These are phyloP conservation scores for Drosophila lacteicornis DNA, from an alignment of 1,140 invertebrate species.

Conservation along the genomic window DNA sequence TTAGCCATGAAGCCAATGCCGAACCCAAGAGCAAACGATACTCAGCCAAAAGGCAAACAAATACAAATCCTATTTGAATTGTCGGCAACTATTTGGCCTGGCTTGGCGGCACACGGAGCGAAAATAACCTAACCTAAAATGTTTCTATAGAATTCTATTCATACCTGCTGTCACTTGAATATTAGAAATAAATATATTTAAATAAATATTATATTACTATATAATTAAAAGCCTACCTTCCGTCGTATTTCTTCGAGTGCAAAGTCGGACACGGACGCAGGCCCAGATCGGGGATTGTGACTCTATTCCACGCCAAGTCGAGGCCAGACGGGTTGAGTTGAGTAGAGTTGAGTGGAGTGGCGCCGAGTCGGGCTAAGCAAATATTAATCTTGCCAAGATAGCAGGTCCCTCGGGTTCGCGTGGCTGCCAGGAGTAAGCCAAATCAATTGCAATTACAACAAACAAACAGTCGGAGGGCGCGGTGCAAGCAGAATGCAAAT, in stretches of 20 bases:
- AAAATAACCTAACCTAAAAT: not conserved
- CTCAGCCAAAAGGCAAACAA: conserved; percentile 56
- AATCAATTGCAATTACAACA: conserved; percentile 62
- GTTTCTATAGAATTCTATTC: no score
- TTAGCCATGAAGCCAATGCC: not conserved
- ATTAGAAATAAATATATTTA: no score
- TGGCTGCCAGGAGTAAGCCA: conserved; percentile 31
- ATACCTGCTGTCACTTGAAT: no score
- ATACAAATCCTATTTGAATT: conserved; percentile 57
- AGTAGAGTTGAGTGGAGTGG: not conserved
- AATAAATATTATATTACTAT: no score
- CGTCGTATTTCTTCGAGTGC: not conserved
- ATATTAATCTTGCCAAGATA: conserved; percentile 49
- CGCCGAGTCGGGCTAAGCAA: conserved; percentile 18
- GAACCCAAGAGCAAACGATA: conserved; percentile 7
- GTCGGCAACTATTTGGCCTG: conserved; percentile 24
- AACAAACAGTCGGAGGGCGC: conserved; percentile 26
- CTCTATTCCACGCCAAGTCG: not conserved
- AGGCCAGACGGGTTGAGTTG: not conserved
- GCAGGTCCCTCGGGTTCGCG: conserved; percentile 33
- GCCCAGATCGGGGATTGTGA: not conserved
- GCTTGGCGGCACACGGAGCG: not conserved
- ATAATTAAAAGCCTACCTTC: no score
- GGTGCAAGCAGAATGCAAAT: conserved; percentile 34
- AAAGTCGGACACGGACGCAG: not conserved